Base-by-base conservation (phyloP, 2,888 invertebrate species). In the Camponotus fellah region DNA sequence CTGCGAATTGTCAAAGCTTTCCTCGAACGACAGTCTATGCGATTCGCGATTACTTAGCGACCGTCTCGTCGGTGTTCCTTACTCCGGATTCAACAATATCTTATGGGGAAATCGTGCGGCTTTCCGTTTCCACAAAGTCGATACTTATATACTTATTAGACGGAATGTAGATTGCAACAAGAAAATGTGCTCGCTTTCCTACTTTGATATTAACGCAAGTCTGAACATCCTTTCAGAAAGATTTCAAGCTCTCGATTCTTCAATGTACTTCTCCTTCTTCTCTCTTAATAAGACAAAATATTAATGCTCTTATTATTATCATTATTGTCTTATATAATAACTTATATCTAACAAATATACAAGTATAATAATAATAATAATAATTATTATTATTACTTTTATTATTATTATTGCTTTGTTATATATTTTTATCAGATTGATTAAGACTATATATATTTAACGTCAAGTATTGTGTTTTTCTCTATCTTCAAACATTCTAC, bases 81-180 rank as follows among this genome's bases (percentile, higher is more conserved):
- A 34, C 9, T 2, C 49, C 1, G 37, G 60, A 46, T 60, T 49
- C 71, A 21, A 60, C 71, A 32, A 40, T 56, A 14, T 43, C 43
- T 69, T 43, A 40, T 43, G 14, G 56, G 26, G 75, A 88, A 86
- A 86, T 86, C 86, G 62, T 66, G 83, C 72, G 72, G 86, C 84
- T 69, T 76, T 64, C 14, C 84, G 68, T 81, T 82, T 66, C 66
- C 83, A 46, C 75, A 85, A 86, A 88, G 74, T 83, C 75, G 72
- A 86, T 81, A 83, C 87, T 82, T 83, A 81, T 86, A 68, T 46
- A 65, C 64, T 58, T 82, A 65, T 43, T 26, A 68, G 46, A 64
- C 65, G 60, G 56, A 84, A 88, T 84, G 84, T 87, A 60, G 84
- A 87, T 85, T 83, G 58, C 66, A 37, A 72, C 46, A n/a, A 21